phyloP scores from a whole-genome alignment of 2,113 vertebrate species.

The Sminthopsis crassicaudata region DNA sequence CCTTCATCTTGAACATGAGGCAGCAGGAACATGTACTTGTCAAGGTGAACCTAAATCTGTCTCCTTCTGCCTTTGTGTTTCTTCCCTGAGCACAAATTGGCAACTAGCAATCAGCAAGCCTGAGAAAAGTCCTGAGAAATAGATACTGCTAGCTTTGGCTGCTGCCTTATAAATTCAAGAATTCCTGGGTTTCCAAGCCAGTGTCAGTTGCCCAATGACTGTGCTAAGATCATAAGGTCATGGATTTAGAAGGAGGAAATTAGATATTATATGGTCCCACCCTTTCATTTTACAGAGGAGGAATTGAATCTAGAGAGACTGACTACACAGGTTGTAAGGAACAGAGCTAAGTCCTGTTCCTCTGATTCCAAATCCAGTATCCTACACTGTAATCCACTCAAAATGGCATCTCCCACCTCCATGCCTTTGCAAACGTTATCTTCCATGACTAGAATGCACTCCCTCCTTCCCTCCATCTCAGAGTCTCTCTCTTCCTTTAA shows the following conservation, averaged over 20 bases:
- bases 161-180: background rate
- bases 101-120: background rate
- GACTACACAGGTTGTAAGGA: background rate
- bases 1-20: background rate
- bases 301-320: background rate
- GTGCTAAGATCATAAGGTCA: background rate
- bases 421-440: background rate
- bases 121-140: background rate
- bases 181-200: background rate
- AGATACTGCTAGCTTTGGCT: background rate
- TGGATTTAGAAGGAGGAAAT: background rate
- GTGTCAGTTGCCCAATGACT: background rate
- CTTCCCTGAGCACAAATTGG: background rate
- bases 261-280: background rate
- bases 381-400: background rate
- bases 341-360: background rate
- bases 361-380: background rate
- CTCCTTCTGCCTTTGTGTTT: background rate
- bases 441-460: background rate
- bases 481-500: background rate
- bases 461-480: background rate
- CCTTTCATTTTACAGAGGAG: background rate
- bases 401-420: background rate
- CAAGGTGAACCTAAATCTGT: background rate
- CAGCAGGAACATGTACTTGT: background rate